Conservation (phyloP, 2,888 invertebrate species). For the Agrotis clavis region DNA sequence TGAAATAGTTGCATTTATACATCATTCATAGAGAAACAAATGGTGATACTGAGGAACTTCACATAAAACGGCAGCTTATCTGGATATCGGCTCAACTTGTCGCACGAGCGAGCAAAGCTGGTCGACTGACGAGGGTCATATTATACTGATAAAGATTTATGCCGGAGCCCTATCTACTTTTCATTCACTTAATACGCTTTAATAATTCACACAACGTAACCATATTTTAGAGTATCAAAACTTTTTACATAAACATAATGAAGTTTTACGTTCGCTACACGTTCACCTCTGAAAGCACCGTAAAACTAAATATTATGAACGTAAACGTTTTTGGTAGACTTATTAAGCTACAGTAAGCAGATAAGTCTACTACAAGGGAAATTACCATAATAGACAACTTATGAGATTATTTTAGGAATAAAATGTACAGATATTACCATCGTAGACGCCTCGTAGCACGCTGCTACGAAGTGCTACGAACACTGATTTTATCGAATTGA, state of each 20-base stretch:
- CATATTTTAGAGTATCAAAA: conserved; percentile 33
- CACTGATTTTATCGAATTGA: background rate
- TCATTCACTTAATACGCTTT: conserved; percentile 59
- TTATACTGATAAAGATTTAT: conserved; percentile 68
- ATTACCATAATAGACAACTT: conserved; percentile 41
- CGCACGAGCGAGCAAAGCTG: conserved; percentile 51
- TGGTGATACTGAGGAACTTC: conserved; percentile 54
- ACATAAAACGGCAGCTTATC: conserved; percentile 61
- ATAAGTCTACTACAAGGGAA: conserved; percentile 26
- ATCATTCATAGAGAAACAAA: conserved; percentile 30
- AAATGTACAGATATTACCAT: conserved; percentile 33
- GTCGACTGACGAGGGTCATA: conserved; percentile 69
- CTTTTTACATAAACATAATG: conserved; percentile 31
- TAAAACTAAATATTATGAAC: conserved; percentile 14
- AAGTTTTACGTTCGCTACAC: conserved; percentile 24
- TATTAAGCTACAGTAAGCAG: conserved; percentile 32
- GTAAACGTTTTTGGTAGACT: conserved; percentile 23
- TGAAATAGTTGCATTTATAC: conserved; percentile 11
- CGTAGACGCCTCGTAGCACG: conserved; percentile 44
- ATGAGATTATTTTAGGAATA: conserved; percentile 23
- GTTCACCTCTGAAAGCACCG: conserved; percentile 14
- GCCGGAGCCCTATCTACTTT: conserved; percentile 42
- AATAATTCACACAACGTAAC: conserved; percentile 57
- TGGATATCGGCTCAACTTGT: conserved; percentile 66
- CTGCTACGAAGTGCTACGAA: conserved; percentile 49